phyloP scores from a whole-genome alignment of 2,797 vertebrate species.

The Sebastes paucispinis region DNA sequence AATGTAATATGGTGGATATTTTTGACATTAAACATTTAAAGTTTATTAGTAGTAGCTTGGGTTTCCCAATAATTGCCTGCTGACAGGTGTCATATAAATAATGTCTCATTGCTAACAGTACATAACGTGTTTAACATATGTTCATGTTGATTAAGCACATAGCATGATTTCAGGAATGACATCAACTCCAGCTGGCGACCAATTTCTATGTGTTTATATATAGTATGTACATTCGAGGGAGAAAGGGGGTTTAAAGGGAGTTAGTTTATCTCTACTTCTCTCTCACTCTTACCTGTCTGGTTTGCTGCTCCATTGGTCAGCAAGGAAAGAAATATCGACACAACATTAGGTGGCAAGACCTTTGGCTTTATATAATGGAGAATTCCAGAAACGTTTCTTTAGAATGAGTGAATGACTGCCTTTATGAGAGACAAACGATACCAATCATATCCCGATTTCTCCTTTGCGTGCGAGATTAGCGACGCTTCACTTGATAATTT shows the following conservation, averaged over 20 bases:
- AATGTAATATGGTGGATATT: background rate
- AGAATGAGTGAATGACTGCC: conserved; percentile 27
- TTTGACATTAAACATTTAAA: background rate
- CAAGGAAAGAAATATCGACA: conserved; percentile 85
- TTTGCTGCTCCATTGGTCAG: conserved; percentile 98
- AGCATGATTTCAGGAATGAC: background rate
- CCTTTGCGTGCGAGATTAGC: conserved; percentile 56
- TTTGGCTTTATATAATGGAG: conserved; percentile 52
- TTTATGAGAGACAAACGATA: conserved; percentile 58
- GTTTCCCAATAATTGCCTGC: background rate
- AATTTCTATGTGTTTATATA: conserved; percentile 12
- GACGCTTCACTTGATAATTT: conserved; percentile 63
- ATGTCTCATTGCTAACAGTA: background rate
- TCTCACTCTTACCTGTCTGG: conserved; percentile 95
- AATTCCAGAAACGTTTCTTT: conserved; percentile 57
- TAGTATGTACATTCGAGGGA: background rate
- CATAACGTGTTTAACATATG: background rate
- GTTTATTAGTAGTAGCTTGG: background rate
- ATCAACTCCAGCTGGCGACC: background rate
- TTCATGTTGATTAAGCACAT: background rate
- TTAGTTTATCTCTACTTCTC: conserved; percentile 28
- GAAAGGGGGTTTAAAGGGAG: conserved; percentile 8
- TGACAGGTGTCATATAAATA: background rate
- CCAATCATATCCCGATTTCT: conserved; percentile 52
- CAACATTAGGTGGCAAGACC: conserved; percentile 82